Base-by-base conservation (phyloP, 2,888 invertebrate species). In the Gastracanthus pulcherrimus region DNA sequence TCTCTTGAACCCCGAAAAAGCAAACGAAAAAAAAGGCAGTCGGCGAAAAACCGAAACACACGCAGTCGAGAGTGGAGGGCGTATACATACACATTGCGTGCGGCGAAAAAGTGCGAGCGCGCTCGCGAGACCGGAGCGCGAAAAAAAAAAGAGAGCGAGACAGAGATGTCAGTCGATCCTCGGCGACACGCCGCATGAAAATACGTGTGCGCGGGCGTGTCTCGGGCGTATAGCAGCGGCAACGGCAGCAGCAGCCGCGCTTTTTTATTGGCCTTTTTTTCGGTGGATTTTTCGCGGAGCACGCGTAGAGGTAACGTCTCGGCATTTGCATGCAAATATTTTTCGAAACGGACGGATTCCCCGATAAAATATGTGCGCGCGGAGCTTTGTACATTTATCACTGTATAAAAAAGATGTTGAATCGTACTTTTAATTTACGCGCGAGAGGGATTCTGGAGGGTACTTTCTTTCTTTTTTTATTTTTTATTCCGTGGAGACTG, bases 281-380 rank as follows among this genome's bases (percentile, higher is more conserved):
- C 26, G 34, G 48, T 19, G 66, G 69, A 69, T 71, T 71, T 76
- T 76, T 76, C 80, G 69, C 77, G 45, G 19, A n/a, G n/a, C n/a
- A n/a, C n/a, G n/a, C n/a, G n/a, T n/a, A n/a, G n/a, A 29, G 64
- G 74, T 19, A 60, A 41, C 72, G 72, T 69, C 79, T 76, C 76
- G 74, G 77, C 38, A 78, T 82, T 80, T 80, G 75, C 75, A 82
- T 80, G 71, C 70, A 80, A 82, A 82, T 82, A 82, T 82, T 82
- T 82, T 82, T 66, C 71, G 51, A 79, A 80, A 79, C 60, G 76
- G 75, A 76, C 76, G 76, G 71, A 79, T 82, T 79, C 76, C 41
- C 62, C 67, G 79, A 79, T 76, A 82, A 82, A 82, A 82, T 82
- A 76, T 79, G 78, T 74, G 72, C 26, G 3, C 58, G 26, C 66